A percentile compares a stretch with the other conserved stretches of the same genome.
phyloP scores from a whole-genome alignment of 2,113 vertebrate genomes.

The Eulemur rufifrons region DNA sequence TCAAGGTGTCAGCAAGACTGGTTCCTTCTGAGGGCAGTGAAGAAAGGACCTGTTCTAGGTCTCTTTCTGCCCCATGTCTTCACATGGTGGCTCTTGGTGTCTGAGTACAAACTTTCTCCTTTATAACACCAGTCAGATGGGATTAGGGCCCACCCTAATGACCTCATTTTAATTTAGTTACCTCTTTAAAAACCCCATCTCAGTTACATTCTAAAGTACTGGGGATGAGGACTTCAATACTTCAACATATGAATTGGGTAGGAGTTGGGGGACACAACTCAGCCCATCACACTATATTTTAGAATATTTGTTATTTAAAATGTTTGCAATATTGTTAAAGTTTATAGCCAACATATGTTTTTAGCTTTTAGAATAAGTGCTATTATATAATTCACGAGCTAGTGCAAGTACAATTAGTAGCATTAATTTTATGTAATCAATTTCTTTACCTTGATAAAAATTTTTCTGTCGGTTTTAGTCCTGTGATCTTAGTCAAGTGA shows the following conservation, averaged over 20 bases:
- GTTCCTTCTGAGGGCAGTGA: not conserved
- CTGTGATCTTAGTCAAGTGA: not conserved
- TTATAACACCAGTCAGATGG: not conserved
- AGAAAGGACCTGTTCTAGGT: not conserved
- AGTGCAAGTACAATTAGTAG: not conserved
- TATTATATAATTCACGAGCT: not conserved
- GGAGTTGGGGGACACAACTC: not conserved
- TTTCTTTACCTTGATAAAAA: not conserved
- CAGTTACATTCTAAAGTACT: not conserved
- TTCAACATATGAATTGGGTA: not conserved
- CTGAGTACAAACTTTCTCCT: not conserved
- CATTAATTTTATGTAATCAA: not conserved
- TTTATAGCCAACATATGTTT: not conserved
- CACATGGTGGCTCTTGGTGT: not conserved
- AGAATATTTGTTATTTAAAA: not conserved
- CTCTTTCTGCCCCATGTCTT: not conserved
- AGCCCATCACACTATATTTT: not conserved
- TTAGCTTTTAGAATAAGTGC: not conserved
- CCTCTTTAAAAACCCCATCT: not conserved
- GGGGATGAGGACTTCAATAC: not conserved
- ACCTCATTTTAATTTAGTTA: not conserved
- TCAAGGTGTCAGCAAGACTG: not conserved
- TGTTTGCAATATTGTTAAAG: not conserved
- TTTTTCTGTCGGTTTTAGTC: not conserved
- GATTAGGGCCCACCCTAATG: not conserved